Percentiles rank a stretch among this genome's conserved stretches.
phyloP scores from a whole-genome alignment of 2,797 vertebrate genomes.

The Pangasius larnaudii region DNA sequence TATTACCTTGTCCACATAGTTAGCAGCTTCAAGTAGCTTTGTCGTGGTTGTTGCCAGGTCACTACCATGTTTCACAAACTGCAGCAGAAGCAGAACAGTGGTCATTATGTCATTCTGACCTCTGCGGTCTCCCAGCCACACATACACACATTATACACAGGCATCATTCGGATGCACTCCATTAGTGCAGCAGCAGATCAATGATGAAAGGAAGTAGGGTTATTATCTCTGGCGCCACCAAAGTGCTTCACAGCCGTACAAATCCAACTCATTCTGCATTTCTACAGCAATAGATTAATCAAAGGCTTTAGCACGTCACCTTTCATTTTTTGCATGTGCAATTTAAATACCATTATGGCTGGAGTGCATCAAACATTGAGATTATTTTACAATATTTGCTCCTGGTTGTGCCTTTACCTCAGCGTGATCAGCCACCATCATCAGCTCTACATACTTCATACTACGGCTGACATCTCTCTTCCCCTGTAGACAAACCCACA shows the following conservation, averaged over 20 bases:
- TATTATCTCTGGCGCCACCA: slow-evolving; percentile 21
- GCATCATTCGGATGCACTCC: background rate
- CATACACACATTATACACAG: slow-evolving; percentile 26
- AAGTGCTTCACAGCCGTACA: background rate
- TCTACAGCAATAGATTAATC: slow-evolving; percentile 1
- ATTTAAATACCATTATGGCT: background rate
- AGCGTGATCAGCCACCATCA: slow-evolving; percentile 91
- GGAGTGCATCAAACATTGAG: background rate
- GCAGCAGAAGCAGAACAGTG: slow-evolving; percentile 43
- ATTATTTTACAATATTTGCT: background rate
- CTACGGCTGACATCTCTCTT: slow-evolving; percentile 83
- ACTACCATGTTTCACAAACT: slow-evolving; percentile 87
- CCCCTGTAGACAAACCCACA: slow-evolving; percentile 70
- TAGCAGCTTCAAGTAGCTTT: slow-evolving; percentile 90
- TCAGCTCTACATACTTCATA: slow-evolving; percentile 92
- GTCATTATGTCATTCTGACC: slow-evolving; percentile 19
- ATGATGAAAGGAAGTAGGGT: slow-evolving; percentile 27
- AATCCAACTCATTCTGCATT: background rate
- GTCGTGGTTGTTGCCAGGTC: slow-evolving; percentile 78
- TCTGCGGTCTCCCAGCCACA: slow-evolving; percentile 20
- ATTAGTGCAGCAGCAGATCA: slow-evolving; percentile 26
- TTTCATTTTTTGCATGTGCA: background rate
- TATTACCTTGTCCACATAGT: slow-evolving; percentile 94
- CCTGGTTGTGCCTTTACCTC: slow-evolving; percentile 80
- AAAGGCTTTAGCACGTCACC: background rate